A percentile compares a stretch with the other conserved stretches of the same genome.
Conservation (phyloP, 30 jellyfish, hydroid and myxozoan genomes). For the Pelagia noctiluca region DNA sequence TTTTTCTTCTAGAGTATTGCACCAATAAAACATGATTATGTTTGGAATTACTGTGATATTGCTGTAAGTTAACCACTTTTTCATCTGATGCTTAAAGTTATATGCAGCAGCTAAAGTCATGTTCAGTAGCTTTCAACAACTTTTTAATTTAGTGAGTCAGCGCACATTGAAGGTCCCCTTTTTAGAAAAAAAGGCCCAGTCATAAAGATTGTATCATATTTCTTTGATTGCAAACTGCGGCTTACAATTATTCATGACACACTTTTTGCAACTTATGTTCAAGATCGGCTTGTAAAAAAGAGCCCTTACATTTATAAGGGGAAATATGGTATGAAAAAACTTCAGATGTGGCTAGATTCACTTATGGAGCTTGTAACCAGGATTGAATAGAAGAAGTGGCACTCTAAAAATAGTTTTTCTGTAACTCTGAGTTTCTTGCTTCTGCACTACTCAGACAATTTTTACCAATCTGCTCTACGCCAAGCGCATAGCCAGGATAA, state of each 20-base stretch:
- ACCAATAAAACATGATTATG: constrained; percentile 69
- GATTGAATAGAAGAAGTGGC: too few relatives aligned
- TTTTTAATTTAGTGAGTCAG: neutral
- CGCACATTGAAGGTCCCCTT: neutral
- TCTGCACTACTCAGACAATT: too few relatives aligned
- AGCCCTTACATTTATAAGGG: too few relatives aligned
- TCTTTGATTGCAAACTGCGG: neutral
- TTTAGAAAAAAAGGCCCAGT: neutral
- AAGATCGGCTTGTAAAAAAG: too few relatives aligned
- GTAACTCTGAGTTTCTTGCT: too few relatives aligned
- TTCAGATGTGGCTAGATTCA: too few relatives aligned
- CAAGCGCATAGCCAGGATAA: too few relatives aligned
- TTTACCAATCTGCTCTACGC: too few relatives aligned
- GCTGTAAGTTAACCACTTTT: constrained; percentile 55
- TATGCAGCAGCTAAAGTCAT: neutral
- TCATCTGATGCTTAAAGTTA: neutral
- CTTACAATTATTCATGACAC: too few relatives aligned
- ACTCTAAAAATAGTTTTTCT: too few relatives aligned
- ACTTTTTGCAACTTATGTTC: too few relatives aligned
- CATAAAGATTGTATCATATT: neutral
- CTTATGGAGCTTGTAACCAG: too few relatives aligned
- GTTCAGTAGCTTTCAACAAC: neutral
- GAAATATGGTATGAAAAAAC: neutral
- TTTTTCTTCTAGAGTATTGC: constrained; percentile 28
- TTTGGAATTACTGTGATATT: constrained; percentile 81